These are phyloP conservation scores for Conger conger DNA, from an alignment of 2,113 vertebrate genomes.

Conservation along the genomic window DNA sequence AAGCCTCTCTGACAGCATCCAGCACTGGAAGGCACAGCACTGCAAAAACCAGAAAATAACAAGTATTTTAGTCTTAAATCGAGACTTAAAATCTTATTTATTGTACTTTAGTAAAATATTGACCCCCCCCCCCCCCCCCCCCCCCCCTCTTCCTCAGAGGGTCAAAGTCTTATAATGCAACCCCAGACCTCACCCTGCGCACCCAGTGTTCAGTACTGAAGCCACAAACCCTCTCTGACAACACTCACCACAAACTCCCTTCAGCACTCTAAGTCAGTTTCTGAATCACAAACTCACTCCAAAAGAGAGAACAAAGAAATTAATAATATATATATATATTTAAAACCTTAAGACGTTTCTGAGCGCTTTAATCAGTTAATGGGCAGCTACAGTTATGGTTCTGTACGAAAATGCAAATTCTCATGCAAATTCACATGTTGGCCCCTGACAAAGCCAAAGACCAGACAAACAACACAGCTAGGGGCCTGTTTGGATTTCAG, in stretches of 20 bases:
- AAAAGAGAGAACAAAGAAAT: neutral
- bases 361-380: neutral
- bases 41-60: too few species aligned
- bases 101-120: too few species aligned
- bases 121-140: too few species aligned
- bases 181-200: neutral
- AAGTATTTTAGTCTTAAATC: too few species aligned
- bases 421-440: neutral
- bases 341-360: neutral
- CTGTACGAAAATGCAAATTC: neutral
- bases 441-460: neutral
- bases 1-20: neutral
- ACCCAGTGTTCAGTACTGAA: constrained; percentile 42
- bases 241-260: neutral
- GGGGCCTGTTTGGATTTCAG: neutral
- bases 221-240: neutral
- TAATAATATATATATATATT: neutral
- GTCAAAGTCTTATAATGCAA: neutral
- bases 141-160: neutral
- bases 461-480: neutral
- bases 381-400: neutral
- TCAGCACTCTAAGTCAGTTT: constrained; percentile 36
- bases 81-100: too few species aligned
- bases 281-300: constrained; percentile 32
- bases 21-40: neutral